A percentile compares a stretch with the other conserved stretches of the same genome.
Conservation (phyloP, 2,797 vertebrate genomes). For the Adelosebastes latens region DNA sequence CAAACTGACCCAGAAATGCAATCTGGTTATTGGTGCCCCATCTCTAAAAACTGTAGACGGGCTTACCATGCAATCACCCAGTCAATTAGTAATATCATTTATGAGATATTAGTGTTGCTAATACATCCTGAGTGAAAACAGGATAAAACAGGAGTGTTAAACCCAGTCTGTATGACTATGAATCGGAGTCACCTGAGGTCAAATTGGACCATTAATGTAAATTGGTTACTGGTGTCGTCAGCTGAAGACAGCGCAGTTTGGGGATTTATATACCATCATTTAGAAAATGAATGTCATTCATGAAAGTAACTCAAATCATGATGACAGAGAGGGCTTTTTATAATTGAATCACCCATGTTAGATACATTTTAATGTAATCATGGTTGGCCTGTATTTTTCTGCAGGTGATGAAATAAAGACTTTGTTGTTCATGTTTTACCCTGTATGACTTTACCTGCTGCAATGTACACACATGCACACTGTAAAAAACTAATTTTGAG, state of each 20-base stretch:
- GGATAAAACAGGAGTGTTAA: not conserved
- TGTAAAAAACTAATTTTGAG: not conserved
- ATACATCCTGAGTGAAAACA: constrained; percentile 9
- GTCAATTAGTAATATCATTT: not conserved
- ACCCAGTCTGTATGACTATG: not conserved
- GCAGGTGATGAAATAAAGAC: not conserved
- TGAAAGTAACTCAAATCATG: constrained; percentile 16
- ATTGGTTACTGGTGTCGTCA: not conserved
- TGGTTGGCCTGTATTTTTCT: not conserved
- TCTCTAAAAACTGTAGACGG: not conserved
- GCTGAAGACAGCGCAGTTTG: constrained; percentile 6
- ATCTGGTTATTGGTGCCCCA: not conserved
- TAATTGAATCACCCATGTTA: not conserved
- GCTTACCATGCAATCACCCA: not conserved
- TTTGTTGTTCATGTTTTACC: not conserved
- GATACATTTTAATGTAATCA: constrained; percentile 16
- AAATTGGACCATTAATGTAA: constrained; percentile 35
- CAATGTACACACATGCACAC: not conserved
- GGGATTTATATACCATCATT: constrained; percentile 35
- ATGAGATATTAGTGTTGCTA: constrained; percentile 7
- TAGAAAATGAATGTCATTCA: constrained; percentile 42
- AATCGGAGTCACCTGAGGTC: constrained; percentile 13
- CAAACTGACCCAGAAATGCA: not conserved
- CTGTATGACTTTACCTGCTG: not conserved
- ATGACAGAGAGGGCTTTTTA: not conserved